These are phyloP conservation scores for Notocelia uddmanniana DNA, from an alignment of 2,888 invertebrate species.

Conservation along the genomic window DNA sequence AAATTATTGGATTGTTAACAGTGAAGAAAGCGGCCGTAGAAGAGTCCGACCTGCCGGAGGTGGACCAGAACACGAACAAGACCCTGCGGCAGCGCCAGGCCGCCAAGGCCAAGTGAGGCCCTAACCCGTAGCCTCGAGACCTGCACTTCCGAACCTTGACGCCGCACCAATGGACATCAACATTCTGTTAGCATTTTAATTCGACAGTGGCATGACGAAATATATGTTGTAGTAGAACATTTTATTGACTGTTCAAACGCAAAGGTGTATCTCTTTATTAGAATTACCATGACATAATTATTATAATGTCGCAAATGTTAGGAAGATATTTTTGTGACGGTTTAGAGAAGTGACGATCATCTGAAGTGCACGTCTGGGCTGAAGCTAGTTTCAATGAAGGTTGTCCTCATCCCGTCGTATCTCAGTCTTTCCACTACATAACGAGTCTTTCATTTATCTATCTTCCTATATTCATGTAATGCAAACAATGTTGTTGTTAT, in stretches of 20 bases:
- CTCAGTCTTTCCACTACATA: slow-evolving; percentile 67
- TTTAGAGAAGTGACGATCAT: slow-evolving; percentile 9
- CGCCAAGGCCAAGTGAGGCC: slow-evolving; percentile 86
- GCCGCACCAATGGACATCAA: slow-evolving; percentile 2
- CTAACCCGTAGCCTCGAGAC: slow-evolving; percentile 33
- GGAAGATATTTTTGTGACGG: slow-evolving; percentile 33
- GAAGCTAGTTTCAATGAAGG: slow-evolving; percentile 55
- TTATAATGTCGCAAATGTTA: slow-evolving; percentile 15
- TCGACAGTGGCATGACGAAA: slow-evolving; percentile 33
- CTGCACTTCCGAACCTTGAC: slow-evolving; percentile 30
- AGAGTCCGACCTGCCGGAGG: slow-evolving; percentile 96
- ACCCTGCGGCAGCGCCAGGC: slow-evolving; percentile 87
- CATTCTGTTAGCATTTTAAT: slow-evolving; percentile 15
- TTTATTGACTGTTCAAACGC: slow-evolving; percentile 31
- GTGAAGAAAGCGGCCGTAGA: slow-evolving; percentile 88
- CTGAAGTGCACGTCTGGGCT: slow-evolving; percentile 42
- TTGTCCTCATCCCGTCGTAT: slow-evolving; percentile 66
- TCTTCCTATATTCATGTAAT: slow-evolving; percentile 42
- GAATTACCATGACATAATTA: slow-evolving; percentile 31
- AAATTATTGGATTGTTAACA: slow-evolving; percentile 63
- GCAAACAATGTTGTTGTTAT: slow-evolving; percentile 19
- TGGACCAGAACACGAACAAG: slow-evolving; percentile 95
- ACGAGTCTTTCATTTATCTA: slow-evolving; percentile 53
- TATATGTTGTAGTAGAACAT: slow-evolving; percentile 17
- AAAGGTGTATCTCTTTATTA: slow-evolving; percentile 20